Evolutionary conservation across 2,888 invertebrate genomes (phyloP).

Genomic region (Pachydiplax longipennis): DNA sequence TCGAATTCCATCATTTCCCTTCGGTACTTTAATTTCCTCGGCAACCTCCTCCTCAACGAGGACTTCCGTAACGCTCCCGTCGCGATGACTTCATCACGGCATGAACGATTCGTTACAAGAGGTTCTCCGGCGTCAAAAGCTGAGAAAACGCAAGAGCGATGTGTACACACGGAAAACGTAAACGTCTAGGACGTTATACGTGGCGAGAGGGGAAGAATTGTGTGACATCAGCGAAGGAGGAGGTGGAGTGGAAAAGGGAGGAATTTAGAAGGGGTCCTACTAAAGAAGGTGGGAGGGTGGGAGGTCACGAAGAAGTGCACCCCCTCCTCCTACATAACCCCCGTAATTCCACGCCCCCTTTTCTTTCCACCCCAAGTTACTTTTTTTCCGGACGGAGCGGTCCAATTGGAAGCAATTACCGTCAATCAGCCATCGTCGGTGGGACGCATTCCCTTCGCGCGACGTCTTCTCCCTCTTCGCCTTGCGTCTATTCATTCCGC

Average conservation of each 20-base stretch:
- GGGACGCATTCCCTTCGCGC: background rate
- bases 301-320: background rate
- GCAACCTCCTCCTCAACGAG: no score
- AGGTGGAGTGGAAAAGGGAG: background rate
- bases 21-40: no score
- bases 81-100: no score
- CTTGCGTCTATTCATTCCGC: background rate
- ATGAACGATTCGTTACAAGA: no score
- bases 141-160: no score
- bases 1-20: no score
- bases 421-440: slow-evolving; percentile 36
- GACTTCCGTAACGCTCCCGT: no score
- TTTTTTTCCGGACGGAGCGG: slow-evolving; percentile 6
- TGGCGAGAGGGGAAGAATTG: background rate
- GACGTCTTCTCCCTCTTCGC: background rate
- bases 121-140: no score
- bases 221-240: background rate
- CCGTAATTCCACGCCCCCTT: background rate
- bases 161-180: no score
- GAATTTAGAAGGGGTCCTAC: background rate
- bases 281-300: background rate
- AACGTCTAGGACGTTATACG: background rate
- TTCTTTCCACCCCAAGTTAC: background rate
- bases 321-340: background rate
- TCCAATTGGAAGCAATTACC: slow-evolving; percentile 39